Conservation (phyloP, 2,888 invertebrate species). For the Vesta saturnalis region DNA sequence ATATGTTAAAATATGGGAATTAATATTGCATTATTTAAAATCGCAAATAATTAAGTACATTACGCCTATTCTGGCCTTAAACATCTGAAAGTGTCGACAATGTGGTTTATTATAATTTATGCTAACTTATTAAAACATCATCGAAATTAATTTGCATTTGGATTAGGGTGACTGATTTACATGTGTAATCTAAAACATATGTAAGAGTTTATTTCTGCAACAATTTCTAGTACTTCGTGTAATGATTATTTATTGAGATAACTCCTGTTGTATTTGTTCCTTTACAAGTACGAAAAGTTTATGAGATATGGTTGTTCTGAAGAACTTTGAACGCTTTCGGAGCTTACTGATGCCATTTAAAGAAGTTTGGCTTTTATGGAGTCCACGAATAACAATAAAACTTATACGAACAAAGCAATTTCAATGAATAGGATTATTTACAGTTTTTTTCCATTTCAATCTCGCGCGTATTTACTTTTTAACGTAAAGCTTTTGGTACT, state of each 20-base stretch:
- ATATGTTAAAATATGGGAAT: too few relatives aligned
- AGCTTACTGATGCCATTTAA: conserved; percentile 43
- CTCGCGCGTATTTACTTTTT: too few relatives aligned
- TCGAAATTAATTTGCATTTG: background rate
- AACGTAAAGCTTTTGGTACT: background rate
- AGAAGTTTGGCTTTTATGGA: conserved; percentile 47
- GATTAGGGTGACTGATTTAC: background rate
- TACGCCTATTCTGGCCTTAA: too few relatives aligned
- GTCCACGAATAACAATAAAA: conserved; percentile 47
- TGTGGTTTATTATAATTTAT: too few relatives aligned
- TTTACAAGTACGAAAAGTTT: conserved; percentile 39
- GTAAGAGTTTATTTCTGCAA: background rate
- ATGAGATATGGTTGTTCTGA: conserved; percentile 45
- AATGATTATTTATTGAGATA: conserved; percentile 34
- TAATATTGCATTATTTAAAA: too few relatives aligned
- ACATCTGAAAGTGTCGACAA: too few relatives aligned
- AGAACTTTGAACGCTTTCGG: conserved; percentile 43
- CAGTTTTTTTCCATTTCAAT: conserved; percentile 23
- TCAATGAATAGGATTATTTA: conserved; percentile 37
- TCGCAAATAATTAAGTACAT: too few relatives aligned
- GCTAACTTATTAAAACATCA: too few relatives aligned
- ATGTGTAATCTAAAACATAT: background rate
- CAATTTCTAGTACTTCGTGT: conserved; percentile 18
- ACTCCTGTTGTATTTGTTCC: conserved; percentile 24
- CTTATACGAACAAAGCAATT: conserved; percentile 40